Evolutionary conservation across 2,888 invertebrate species (phyloP), one percentile per base, ranked within the genome.

Genomic region (Drosophila subquinaria): DNA sequence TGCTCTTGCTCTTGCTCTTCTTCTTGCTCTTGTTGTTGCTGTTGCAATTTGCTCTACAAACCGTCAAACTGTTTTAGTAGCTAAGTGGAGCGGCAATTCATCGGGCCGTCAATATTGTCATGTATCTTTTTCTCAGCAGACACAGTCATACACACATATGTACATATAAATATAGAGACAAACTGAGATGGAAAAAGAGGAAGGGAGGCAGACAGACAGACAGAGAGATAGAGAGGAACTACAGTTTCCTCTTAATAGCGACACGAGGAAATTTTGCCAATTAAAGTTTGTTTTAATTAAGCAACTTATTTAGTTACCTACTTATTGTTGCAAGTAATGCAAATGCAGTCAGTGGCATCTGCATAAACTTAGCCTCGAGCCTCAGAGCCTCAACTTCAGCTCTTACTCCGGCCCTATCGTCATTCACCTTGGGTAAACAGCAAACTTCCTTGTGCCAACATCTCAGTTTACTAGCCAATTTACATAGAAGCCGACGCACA

Each of bases 201-300:
- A 13, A 53, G n/a, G 13, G 11, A 36, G 6, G 10, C 9, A 47
- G 36, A 40, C 17, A 51, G 17, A 15, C 8, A 27, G 47, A 20
- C 11, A 15, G 17, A 23, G 17, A 23, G 43, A 51, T 55, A 60
- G 61, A 53, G 67, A 57, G 27, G 9, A 51, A 35, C 6, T 10
- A 13, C 13, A 45, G 35, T 43, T 43, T 45, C 35, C 56, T 35
- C 20, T n/a, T 5, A 10, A 17, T 33, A 20, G 57, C 62, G 76
- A 75, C 73, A 73, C 73, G 69, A 68, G 76, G 73, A 82, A 90
- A 79, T 87, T 87, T 90, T 79, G 76, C 87, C 87, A 90, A 90
- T 90, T 90, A 89, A 91, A 90, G 86, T 91, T 90, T 81, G 88
- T 89, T 90, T 90, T 88, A 90, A 91, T 88, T 88, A 88, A 82